phyloP scores from a whole-genome alignment of 2,888 invertebrate genomes.

The Hybos culiciformis region DNA sequence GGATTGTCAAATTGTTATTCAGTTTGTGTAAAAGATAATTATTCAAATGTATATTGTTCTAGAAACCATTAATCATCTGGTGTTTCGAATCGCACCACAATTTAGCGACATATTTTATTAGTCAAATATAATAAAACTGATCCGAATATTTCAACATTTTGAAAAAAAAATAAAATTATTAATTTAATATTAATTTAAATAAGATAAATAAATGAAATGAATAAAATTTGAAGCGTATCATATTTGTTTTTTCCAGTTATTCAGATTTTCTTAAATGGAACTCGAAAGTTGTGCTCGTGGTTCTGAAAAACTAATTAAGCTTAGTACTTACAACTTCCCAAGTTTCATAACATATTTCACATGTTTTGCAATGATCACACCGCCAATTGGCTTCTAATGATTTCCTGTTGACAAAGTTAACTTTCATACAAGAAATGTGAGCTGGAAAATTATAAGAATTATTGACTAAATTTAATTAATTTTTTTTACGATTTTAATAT shows the following conservation, averaged over 20 bases:
- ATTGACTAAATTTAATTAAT: neutral
- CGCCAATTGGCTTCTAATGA: conserved; percentile 49
- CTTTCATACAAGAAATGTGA: conserved; percentile 53
- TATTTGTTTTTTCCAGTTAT: too few relatives aligned
- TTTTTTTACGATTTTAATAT: neutral
- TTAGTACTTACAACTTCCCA: conserved; percentile 57
- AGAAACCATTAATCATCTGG: too few relatives aligned
- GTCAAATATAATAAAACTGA: too few relatives aligned
- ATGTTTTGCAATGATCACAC: conserved; percentile 81
- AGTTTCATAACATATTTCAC: conserved; percentile 66
- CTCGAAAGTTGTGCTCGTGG: too few relatives aligned
- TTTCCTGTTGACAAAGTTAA: conserved; percentile 50
- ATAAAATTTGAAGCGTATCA: too few relatives aligned
- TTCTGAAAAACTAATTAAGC: too few relatives aligned
- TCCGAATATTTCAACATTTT: neutral
- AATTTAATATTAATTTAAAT: neutral
- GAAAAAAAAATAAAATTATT: neutral
- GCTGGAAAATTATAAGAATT: conserved; percentile 34
- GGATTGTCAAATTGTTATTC: neutral
- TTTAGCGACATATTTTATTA: too few relatives aligned
- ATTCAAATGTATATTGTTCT: too few relatives aligned
- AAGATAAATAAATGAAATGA: too few relatives aligned
- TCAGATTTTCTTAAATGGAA: too few relatives aligned
- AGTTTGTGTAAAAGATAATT: too few relatives aligned
- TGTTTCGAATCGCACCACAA: too few relatives aligned